A percentile compares a stretch with the other conserved stretches of the same genome.
phyloP scores from a whole-genome alignment of 2,113 vertebrate genomes.

The Hyperopisus bebe region DNA sequence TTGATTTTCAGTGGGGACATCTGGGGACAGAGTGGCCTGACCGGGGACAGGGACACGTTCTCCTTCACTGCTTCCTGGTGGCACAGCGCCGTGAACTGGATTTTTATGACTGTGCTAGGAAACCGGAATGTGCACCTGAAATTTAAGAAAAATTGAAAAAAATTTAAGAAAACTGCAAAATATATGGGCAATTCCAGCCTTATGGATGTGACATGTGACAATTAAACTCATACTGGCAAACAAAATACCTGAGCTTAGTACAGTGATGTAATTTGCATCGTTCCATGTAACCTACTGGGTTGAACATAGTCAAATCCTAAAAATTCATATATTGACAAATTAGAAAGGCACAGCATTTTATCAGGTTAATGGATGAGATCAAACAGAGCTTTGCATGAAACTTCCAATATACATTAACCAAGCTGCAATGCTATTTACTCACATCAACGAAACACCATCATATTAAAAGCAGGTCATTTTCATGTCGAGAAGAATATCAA shows the following conservation, averaged over 20 bases:
- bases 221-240: not conserved
- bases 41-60: conserved; percentile 69
- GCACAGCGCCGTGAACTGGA: conserved; percentile 85
- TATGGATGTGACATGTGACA: not conserved
- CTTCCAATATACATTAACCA: not conserved
- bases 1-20: conserved; percentile 95
- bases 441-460: not conserved
- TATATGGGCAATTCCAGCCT: not conserved
- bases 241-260: not conserved
- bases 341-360: not conserved
- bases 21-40: conserved; percentile 78
- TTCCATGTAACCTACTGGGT: not conserved
- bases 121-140: conserved; percentile 90
- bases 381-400: not conserved
- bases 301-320: not conserved
- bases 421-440: not conserved
- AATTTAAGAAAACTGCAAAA: not conserved
- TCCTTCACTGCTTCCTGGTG: conserved; percentile 69
- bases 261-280: not conserved
- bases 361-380: not conserved
- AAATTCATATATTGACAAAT: not conserved
- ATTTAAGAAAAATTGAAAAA: not conserved
- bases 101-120: conserved; percentile 94
- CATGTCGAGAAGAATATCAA: not conserved
- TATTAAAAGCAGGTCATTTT: not conserved